Conservation (phyloP, 1,140 invertebrate genomes). For the Heterodera carotae region DNA sequence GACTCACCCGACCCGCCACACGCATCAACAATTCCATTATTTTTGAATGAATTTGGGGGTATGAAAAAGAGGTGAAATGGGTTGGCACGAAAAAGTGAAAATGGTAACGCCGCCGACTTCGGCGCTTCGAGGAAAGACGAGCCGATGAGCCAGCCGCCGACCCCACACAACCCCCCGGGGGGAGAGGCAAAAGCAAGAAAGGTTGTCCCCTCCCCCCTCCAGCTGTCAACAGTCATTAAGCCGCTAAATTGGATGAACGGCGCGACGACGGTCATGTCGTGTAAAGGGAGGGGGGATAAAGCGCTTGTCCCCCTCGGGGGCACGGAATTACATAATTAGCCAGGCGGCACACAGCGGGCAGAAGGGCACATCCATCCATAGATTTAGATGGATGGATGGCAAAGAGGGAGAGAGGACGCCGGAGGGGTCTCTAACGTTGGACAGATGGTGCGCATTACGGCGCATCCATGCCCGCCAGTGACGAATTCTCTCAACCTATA, state of each 20-base stretch:
- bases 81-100: slow-evolving; percentile 4
- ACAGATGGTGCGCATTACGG: too few relatives aligned
- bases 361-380: too few relatives aligned
- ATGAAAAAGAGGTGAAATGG: background rate
- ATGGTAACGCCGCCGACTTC: too few relatives aligned
- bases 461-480: too few relatives aligned
- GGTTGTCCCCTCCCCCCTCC: too few relatives aligned
- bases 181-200: background rate
- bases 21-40: slow-evolving; percentile 21
- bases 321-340: background rate
- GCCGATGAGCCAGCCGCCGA: too few relatives aligned
- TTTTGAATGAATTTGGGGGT: background rate
- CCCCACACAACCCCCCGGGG: too few relatives aligned
- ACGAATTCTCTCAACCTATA: too few relatives aligned
- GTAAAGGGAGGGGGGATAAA: background rate
- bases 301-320: background rate
- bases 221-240: background rate
- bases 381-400: too few relatives aligned
- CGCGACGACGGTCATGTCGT: background rate
- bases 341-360: too few relatives aligned
- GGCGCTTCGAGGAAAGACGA: background rate
- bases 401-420: too few relatives aligned
- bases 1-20: slow-evolving; percentile 8
- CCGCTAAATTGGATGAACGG: background rate
- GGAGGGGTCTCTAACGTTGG: too few relatives aligned